Conservation (phyloP, 2,113 vertebrate species). For the Grallaria varia region DNA sequence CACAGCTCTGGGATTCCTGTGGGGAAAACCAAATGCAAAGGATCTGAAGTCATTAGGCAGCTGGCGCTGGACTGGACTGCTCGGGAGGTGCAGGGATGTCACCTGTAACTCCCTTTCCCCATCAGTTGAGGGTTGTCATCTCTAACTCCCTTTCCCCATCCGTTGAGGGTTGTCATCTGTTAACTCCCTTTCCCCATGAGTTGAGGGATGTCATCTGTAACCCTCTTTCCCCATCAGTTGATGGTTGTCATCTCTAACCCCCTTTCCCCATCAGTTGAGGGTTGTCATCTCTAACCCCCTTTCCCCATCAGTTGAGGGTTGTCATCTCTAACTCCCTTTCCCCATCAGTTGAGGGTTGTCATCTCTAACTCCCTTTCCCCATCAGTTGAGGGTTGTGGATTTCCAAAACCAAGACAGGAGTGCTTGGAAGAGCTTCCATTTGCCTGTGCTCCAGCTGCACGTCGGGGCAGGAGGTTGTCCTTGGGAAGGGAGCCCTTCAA, state of each 20-base stretch:
- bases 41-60: not conserved
- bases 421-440: not conserved
- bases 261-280: no score
- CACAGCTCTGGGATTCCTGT: not conserved
- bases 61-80: not conserved
- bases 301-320: no score
- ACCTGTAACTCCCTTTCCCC: not conserved
- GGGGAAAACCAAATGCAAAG: not conserved
- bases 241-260: not conserved
- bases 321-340: not conserved
- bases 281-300: not conserved
- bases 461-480: not conserved
- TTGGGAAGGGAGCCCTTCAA: not conserved
- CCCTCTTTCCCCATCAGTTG: no score
- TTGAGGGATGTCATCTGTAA: not conserved
- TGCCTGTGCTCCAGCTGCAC: not conserved
- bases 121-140: not conserved
- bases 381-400: no score
- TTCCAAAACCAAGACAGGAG: not conserved
- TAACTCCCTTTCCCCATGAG: not conserved
- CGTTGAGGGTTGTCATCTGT: not conserved
- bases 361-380: not conserved
- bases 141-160: not conserved
- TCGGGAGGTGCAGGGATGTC: not conserved
- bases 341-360: no score